Evolutionary conservation across 1,140 invertebrate species (phyloP).

Genomic region (Heliconius hermathena): DNA sequence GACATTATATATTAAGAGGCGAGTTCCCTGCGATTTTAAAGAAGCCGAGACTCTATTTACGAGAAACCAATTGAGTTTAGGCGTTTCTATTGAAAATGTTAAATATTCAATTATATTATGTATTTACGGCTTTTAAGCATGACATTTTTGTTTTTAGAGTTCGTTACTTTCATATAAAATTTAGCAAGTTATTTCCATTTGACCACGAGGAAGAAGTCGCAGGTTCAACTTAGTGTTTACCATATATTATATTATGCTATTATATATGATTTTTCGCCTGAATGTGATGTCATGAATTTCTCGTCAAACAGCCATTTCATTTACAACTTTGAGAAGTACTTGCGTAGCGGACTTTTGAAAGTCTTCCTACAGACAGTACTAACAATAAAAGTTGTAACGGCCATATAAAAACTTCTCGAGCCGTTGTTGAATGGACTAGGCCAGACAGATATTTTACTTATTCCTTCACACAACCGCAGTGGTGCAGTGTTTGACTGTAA

Average conservation of each 20-base stretch:
- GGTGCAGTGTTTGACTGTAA: no score
- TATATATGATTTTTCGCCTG: no score
- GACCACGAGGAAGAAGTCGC: no score
- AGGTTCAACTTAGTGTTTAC: no score
- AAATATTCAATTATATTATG: background rate
- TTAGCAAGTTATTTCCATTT: background rate
- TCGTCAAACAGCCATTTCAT: background rate
- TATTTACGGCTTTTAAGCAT: background rate
- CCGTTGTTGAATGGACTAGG: background rate
- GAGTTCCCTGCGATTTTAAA: background rate
- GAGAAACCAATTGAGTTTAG: background rate
- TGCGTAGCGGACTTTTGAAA: background rate
- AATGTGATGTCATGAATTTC: background rate
- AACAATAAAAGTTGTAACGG: constrained; percentile 5
- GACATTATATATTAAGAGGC: constrained; percentile 29
- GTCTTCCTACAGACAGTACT: background rate
- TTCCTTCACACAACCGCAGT: background rate
- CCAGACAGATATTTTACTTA: background rate
- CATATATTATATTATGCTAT: no score
- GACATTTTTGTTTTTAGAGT: background rate
- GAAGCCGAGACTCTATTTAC: background rate
- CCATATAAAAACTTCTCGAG: constrained; percentile 11
- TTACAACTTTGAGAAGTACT: background rate
- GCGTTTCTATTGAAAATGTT: background rate
- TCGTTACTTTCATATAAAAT: background rate